phyloP scores from a whole-genome alignment of 1,140 invertebrate species.

The Eufriesea mexicana region DNA sequence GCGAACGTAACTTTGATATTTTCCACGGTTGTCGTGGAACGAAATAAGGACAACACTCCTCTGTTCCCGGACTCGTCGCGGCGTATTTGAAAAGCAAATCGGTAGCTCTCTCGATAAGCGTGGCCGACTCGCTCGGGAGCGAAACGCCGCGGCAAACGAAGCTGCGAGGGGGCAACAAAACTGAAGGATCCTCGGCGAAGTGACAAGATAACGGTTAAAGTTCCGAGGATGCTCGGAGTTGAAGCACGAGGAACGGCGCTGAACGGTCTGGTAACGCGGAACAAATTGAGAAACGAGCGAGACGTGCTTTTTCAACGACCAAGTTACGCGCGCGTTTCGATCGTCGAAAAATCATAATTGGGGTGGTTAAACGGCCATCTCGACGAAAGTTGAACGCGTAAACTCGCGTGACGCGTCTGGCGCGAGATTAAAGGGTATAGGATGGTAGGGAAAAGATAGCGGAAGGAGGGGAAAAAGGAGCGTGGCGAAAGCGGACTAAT shows the following conservation, averaged over 20 bases:
- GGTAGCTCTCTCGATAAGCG: not conserved
- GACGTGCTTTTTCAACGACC: too few relatives aligned
- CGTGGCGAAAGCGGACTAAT: slow-evolving; percentile 25
- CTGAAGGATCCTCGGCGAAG: slow-evolving; percentile 20
- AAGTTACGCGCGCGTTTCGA: too few relatives aligned
- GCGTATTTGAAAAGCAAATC: not conserved
- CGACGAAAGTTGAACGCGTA: too few relatives aligned
- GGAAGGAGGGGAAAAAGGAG: not conserved
- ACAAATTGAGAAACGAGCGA: not conserved
- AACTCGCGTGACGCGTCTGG: too few relatives aligned
- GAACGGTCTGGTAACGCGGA: not conserved
- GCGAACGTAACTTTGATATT: too few relatives aligned
- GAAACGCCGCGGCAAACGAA: slow-evolving; percentile 5
- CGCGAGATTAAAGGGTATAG: not conserved
- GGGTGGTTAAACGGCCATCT: too few relatives aligned
- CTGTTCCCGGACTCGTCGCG: not conserved
- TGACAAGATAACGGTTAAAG: slow-evolving; percentile 34
- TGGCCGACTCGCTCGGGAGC: too few relatives aligned
- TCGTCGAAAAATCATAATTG: too few relatives aligned
- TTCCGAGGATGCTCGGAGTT: slow-evolving; percentile 1
- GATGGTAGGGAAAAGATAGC: not conserved
- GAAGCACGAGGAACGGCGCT: not conserved
- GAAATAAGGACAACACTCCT: not conserved
- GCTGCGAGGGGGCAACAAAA: slow-evolving; percentile 6
- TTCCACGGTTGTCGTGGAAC: not conserved